Conservation (phyloP, 2,888 invertebrate species). For the Tetragnatha montana region DNA sequence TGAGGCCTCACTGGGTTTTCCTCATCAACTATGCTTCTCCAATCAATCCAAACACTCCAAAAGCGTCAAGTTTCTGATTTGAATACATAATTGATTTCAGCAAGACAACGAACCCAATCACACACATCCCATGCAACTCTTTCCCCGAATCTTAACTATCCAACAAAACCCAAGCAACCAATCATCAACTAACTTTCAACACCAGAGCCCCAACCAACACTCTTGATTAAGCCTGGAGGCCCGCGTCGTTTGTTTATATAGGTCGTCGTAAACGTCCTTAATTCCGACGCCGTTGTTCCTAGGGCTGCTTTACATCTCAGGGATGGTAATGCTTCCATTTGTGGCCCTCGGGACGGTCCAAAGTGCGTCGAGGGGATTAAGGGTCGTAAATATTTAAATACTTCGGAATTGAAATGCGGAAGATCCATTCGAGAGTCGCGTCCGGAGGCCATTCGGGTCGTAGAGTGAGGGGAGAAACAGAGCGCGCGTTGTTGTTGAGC, state of each 20-base stretch:
- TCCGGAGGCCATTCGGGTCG: neutral
- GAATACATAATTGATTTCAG: neutral
- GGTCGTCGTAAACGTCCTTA: slow-evolving; percentile 4
- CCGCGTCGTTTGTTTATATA: neutral
- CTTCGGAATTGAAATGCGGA: slow-evolving; percentile 44
- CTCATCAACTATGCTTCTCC: too few species aligned
- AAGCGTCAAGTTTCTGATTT: neutral
- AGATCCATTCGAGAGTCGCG: slow-evolving; percentile 43
- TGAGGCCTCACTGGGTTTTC: too few species aligned
- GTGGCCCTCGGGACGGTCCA: neutral
- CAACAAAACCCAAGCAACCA: neutral
- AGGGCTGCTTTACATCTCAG: slow-evolving; percentile 34
- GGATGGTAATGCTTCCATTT: slow-evolving; percentile 11
- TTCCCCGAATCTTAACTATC: neutral
- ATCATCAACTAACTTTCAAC: neutral
- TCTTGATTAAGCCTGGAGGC: slow-evolving; percentile 17
- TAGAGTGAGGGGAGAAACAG: neutral
- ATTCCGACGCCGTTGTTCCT: neutral
- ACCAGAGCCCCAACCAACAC: neutral
- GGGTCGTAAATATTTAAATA: slow-evolving; percentile 57
- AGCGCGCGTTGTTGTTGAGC: too few species aligned
- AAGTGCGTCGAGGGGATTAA: slow-evolving; percentile 12
- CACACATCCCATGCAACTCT: neutral
- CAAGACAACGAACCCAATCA: neutral
- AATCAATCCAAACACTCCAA: neutral